phyloP scores from a whole-genome alignment of 30 jellyfish, hydroid and myxozoan species.

The Haliclystus octoradiatus region DNA sequence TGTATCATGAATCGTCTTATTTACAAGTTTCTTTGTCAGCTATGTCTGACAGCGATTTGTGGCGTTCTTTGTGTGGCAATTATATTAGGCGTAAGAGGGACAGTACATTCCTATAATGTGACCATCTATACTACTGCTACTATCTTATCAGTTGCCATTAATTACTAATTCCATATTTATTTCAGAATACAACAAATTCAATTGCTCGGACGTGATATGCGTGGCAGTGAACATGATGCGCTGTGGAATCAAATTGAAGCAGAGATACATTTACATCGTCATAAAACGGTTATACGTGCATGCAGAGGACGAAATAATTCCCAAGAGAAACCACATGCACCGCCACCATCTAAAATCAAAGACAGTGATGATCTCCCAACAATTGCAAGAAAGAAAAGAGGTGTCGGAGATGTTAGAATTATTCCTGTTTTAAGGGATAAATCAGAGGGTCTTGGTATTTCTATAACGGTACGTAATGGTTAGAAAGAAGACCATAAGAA shows the following conservation, averaged over 20 bases:
- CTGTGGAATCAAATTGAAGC: constrained; percentile 97
- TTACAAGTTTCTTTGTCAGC: no score
- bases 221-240: constrained; percentile 64
- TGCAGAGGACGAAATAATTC: constrained; percentile 62
- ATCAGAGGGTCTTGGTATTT: constrained; percentile 83
- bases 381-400: constrained; percentile 48
- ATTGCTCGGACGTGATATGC: constrained; percentile 73
- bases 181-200: constrained; percentile 86
- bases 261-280: constrained; percentile 89
- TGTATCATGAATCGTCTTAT: no score
- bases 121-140: no score
- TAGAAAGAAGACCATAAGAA: no score
- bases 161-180: neutral
- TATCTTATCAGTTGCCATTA: no score
- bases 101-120: no score
- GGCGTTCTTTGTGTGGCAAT: no score
- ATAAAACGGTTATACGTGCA: constrained; percentile 89
- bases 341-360: constrained; percentile 27
- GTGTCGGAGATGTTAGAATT: constrained; percentile 66
- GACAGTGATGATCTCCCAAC: constrained; percentile 38
- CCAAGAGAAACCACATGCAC: constrained; percentile 27
- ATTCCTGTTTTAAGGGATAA: constrained; percentile 56
- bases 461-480: constrained; percentile 61
- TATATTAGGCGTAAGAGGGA: no score
- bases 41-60: no score